phyloP scores from a whole-genome alignment of 2,888 invertebrate species.

The Steinernema hermaphroditum region DNA sequence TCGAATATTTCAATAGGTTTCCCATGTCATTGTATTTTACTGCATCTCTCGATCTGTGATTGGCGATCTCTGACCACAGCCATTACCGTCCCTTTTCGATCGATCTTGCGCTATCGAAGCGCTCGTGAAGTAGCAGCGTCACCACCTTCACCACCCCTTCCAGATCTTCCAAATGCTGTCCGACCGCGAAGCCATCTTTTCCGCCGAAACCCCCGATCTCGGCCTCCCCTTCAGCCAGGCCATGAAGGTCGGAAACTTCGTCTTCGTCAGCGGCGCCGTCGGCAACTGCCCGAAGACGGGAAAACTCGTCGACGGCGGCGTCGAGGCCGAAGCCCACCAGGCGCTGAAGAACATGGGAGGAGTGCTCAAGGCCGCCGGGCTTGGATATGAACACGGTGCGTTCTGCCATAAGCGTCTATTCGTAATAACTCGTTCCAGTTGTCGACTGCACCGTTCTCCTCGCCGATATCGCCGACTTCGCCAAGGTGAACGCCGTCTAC shows the following conservation, averaged over 20 bases:
- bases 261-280: constrained; percentile 84
- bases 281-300: constrained; percentile 77
- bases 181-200: not conserved
- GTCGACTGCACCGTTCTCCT: constrained; percentile 84
- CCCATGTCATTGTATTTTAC: too few relatives aligned
- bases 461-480: constrained; percentile 80
- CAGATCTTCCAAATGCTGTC: not conserved
- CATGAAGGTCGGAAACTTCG: constrained; percentile 78
- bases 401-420: too few relatives aligned
- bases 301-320: constrained; percentile 79
- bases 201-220: not conserved
- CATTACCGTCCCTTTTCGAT: too few relatives aligned
- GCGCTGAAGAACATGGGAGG: constrained; percentile 80
- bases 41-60: too few relatives aligned
- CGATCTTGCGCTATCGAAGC: too few relatives aligned
- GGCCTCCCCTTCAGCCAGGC: constrained; percentile 75
- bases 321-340: constrained; percentile 76
- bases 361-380: constrained; percentile 75
- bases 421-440: constrained; percentile 71
- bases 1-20: too few relatives aligned
- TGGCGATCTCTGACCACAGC: too few relatives aligned
- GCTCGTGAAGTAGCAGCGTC: too few relatives aligned
- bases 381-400: constrained; percentile 68
- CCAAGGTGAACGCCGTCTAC: constrained; percentile 81
- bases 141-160: too few relatives aligned